Evolutionary conservation across 2,113 vertebrate species (phyloP), one percentile per base, ranked within the genome.

Genomic region (Lycaon pictus): DNA sequence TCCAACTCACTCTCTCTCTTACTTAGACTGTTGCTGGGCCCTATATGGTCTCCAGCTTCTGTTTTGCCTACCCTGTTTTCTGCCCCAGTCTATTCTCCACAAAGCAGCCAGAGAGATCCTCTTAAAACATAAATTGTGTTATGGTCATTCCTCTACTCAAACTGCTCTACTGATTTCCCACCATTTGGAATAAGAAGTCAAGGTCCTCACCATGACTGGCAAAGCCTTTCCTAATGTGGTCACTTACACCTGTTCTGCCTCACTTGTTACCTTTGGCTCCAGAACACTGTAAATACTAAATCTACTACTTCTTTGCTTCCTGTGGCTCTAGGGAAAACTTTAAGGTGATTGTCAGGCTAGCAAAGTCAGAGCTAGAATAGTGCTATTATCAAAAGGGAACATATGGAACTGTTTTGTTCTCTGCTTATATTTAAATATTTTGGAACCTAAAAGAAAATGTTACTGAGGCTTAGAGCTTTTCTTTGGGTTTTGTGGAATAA

Each of bases 381-480:
- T 19, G 4, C 2, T 8, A 16, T 37, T 69, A 71, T 88, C 60
- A 58, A 60, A 92, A 51, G 43, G 35, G 85, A 91, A 27, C 6
- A 2, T 13, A 29, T 5, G 48, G 37, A n/a, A 63, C 37, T 12
- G 0, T 51, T 69, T 56, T n/a, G 1, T 67, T 43, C 88, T 97
- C 87, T 27, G 37, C 32, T 79, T 91, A 15, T 10, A 8, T 37
- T 43, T 83, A 16, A 13, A 92, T 98, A 95, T 95, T 17, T 84
- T 35, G 17, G 15, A 13, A 72, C 17, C 76, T 79, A 88, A 69
- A 90, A 96, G 76, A 74, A 92, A 6, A 2, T 92, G 43, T 82
- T 53, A 32, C n/a, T 85, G 22, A 76, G 83, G 22, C 11, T 35
- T 25, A 69, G 81, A 69, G 27, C 11, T 55, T 8, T 81, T 92